These are phyloP conservation scores for Sylvia atricapilla DNA, from an alignment of 2,113 vertebrate species.

Conservation along the genomic window DNA sequence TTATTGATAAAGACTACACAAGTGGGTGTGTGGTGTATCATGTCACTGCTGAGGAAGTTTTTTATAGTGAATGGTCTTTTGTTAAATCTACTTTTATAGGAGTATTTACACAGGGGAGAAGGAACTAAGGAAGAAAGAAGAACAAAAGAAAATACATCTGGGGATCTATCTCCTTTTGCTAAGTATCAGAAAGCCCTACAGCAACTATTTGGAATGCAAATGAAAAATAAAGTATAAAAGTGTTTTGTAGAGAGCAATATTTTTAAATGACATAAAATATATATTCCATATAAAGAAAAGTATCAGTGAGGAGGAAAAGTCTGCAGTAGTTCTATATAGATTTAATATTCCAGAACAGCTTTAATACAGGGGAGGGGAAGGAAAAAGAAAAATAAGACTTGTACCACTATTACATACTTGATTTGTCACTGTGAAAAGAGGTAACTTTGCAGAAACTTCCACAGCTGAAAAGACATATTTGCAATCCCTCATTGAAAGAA, in stretches of 20 bases:
- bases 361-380: neutral
- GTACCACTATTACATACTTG: neutral
- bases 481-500: neutral
- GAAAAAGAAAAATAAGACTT: neutral
- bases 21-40: neutral
- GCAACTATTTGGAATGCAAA: neutral
- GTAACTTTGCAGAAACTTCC: neutral
- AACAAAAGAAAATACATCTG: neutral
- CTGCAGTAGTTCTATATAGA: neutral
- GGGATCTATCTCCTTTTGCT: neutral
- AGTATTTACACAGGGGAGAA: neutral
- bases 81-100: neutral
- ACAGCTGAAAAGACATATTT: neutral
- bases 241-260: neutral
- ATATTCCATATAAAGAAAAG: neutral
- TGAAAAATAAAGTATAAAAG: neutral
- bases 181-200: neutral
- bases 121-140: neutral
- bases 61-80: neutral
- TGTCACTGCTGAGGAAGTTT: neutral
- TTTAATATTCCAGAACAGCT: neutral
- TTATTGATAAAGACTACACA: slow-evolving; percentile 10
- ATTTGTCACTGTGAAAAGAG: neutral
- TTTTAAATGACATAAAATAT: neutral
- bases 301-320: neutral